Evolutionary conservation across 2,888 invertebrate genomes (phyloP).

Genomic region (Spatulosminthurus flaviceps): DNA sequence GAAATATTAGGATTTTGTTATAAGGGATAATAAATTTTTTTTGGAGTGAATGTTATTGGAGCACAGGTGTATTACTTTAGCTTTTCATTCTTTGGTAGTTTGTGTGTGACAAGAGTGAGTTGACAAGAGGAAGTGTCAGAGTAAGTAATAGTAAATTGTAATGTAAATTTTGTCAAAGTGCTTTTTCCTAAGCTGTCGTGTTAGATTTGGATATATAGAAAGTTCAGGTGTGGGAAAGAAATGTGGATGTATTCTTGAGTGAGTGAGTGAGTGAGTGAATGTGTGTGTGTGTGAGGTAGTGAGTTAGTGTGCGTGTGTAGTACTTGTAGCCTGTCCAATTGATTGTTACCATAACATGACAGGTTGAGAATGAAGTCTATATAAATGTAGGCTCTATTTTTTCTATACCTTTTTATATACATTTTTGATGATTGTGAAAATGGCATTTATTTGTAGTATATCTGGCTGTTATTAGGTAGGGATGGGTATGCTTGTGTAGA

Average conservation of each 20-base stretch:
- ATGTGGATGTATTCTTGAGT: too few relatives aligned
- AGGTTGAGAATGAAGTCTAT: background rate
- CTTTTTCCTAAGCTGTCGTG: too few relatives aligned
- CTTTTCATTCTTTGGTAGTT: background rate
- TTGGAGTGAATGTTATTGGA: too few relatives aligned
- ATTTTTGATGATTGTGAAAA: background rate
- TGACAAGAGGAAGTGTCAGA: background rate
- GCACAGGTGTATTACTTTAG: too few relatives aligned
- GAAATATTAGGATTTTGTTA: too few relatives aligned
- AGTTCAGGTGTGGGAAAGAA: background rate
- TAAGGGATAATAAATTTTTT: too few relatives aligned
- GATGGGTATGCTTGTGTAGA: too few relatives aligned
- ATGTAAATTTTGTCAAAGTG: too few relatives aligned
- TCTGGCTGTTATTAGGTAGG: too few relatives aligned
- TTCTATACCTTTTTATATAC: background rate
- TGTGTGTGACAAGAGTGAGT: background rate
- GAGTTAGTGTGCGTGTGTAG: background rate
- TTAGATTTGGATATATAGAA: background rate
- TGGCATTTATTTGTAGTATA: background rate
- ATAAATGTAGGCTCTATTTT: background rate
- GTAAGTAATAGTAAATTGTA: too few relatives aligned
- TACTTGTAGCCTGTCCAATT: background rate
- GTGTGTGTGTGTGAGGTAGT: background rate
- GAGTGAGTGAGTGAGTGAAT: background rate
- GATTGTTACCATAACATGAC: conserved; percentile 6